phyloP scores from a whole-genome alignment of 2,888 invertebrate genomes.

The Stenoptilia bipunctidactyla region DNA sequence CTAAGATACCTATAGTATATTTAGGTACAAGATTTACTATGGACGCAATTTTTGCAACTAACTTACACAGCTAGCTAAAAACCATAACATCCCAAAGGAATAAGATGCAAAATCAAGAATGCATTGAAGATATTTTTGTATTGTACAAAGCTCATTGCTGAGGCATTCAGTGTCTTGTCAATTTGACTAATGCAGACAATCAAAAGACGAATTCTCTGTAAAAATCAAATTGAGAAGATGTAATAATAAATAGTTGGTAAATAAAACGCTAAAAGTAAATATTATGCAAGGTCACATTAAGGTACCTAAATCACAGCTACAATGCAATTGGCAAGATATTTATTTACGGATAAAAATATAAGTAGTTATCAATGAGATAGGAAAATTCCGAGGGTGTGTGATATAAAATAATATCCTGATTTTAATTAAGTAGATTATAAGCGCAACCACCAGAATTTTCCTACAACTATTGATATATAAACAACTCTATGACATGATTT shows the following conservation, averaged over 20 bases:
- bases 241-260: constrained; percentile 3
- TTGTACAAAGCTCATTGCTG: neutral
- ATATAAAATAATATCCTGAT: neutral
- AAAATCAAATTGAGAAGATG: constrained; percentile 33
- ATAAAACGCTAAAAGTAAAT: constrained; percentile 7
- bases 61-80: neutral
- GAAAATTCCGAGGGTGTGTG: neutral
- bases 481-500: neutral
- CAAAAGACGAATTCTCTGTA: constrained; percentile 20
- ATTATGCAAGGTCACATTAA: constrained; percentile 31
- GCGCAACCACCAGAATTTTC: neutral
- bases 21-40: constrained; percentile 31
- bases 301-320: constrained; percentile 52
- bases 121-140: constrained; percentile 11
- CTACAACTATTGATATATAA: neutral
- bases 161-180: neutral
- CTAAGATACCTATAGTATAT: constrained; percentile 32
- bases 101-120: constrained; percentile 26
- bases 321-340: constrained; percentile 43
- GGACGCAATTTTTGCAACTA: constrained; percentile 22
- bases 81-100: constrained; percentile 3
- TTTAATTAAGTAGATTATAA: neutral
- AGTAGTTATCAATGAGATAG: neutral
- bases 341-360: constrained; percentile 11
- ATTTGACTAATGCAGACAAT: constrained; percentile 2